Percentiles rank a stretch among this genome's conserved stretches.
These are phyloP conservation scores for Varanus salvator DNA, from an alignment of 2,113 vertebrate genomes.

Conservation along the genomic window DNA sequence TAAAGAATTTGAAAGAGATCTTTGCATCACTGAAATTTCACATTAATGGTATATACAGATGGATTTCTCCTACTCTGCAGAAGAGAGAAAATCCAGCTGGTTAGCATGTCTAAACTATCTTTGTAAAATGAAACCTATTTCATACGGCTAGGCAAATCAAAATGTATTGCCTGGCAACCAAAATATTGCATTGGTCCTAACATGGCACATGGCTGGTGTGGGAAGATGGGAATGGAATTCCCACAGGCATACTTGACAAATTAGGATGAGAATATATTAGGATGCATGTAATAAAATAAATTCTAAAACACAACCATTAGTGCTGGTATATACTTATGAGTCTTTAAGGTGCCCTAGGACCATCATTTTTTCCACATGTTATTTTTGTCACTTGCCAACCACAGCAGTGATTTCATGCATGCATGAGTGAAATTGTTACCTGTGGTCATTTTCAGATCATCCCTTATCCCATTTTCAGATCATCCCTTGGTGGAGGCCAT, in stretches of 20 bases:
- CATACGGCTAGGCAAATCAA: neutral
- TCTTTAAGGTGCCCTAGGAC: neutral
- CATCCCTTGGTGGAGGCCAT: neutral
- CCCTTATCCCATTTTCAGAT: neutral
- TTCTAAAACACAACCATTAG: neutral
- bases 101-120: neutral
- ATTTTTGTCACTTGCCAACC: neutral
- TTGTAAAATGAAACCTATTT: neutral
- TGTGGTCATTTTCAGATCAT: neutral
- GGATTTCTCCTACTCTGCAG: neutral
- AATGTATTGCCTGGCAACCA: neutral
- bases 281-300: neutral
- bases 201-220: neutral
- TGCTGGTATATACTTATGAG: neutral
- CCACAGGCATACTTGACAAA: neutral
- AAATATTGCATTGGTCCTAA: neutral
- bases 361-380: neutral
- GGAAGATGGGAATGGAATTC: neutral
- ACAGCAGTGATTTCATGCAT: neutral
- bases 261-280: neutral
- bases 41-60: neutral
- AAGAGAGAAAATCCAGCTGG: neutral
- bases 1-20: neutral
- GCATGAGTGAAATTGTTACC: neutral
- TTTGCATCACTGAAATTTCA: neutral